These are phyloP conservation scores for Anguilla anguilla DNA, from an alignment of 2,797 vertebrate species.

Conservation along the genomic window DNA sequence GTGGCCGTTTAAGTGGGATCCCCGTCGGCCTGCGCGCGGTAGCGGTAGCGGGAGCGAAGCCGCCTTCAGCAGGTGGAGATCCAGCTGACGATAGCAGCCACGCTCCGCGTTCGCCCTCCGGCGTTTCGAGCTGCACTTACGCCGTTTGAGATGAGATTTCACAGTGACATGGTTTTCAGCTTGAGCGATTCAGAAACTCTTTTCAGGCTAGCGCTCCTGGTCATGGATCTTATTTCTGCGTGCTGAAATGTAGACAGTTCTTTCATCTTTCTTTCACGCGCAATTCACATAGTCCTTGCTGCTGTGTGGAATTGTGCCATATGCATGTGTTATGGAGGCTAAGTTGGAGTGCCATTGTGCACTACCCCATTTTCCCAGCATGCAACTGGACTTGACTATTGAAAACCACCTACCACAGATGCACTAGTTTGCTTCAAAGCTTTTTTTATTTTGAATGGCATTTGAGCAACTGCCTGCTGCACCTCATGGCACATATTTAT, in stretches of 20 bases:
- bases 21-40: constrained; percentile 25
- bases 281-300: not conserved
- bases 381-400: not conserved
- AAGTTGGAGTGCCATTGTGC: not conserved
- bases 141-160: constrained; percentile 28
- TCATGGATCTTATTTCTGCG: not conserved
- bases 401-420: not conserved
- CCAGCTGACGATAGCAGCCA: constrained; percentile 19
- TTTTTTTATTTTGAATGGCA: not conserved
- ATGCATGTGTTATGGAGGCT: not conserved
- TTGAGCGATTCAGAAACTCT: not conserved
- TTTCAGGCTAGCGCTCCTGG: constrained; percentile 18
- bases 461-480: constrained; percentile 20
- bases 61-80: constrained; percentile 25
- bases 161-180: constrained; percentile 24
- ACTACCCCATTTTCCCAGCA: not conserved
- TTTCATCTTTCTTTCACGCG: not conserved
- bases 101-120: constrained; percentile 25
- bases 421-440: not conserved
- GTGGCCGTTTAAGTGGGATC: constrained; percentile 5
- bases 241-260: not conserved
- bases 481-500: constrained; percentile 25
- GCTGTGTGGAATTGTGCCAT: not conserved
- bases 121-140: constrained; percentile 32
- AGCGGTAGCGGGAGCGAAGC: constrained; percentile 26